Evolutionary conservation across 53 echinoderm and acorn worm species (phyloP).

Genomic region (Holothuria leucospilota): DNA sequence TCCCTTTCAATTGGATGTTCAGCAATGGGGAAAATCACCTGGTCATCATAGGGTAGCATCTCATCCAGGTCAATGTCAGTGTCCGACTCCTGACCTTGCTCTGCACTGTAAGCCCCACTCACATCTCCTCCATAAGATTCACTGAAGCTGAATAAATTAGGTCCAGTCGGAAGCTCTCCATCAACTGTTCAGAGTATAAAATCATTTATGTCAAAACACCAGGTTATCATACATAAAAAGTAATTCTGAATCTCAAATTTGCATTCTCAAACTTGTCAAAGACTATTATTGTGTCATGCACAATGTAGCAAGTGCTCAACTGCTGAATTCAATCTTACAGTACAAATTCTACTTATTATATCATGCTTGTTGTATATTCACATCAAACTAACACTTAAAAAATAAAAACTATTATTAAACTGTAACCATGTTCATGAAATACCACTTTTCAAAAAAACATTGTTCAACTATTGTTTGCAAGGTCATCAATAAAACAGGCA

Average conservation of each 20-base stretch:
- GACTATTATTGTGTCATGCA: background rate
- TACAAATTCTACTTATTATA: too few species aligned
- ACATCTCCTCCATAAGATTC: slow-evolving; percentile 99
- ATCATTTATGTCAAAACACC: too few species aligned
- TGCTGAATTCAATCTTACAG: too few species aligned
- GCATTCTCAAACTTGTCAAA: background rate
- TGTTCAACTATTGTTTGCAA: too few species aligned
- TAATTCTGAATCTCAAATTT: background rate
- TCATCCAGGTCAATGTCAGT: slow-evolving; percentile 96
- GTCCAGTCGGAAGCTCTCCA: slow-evolving; percentile 55
- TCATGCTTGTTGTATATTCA: too few species aligned
- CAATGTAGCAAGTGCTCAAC: background rate
- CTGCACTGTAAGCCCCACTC: slow-evolving; percentile 95
- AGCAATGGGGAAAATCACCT: slow-evolving; percentile 65
- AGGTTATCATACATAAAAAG: background rate
- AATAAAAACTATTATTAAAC: too few species aligned
- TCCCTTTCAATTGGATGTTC: slow-evolving; percentile 64
- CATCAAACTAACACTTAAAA: too few species aligned
- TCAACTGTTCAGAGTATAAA: slow-evolving; percentile 57
- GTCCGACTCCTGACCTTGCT: slow-evolving; percentile 89
- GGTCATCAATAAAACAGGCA: too few species aligned
- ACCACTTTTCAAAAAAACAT: too few species aligned
- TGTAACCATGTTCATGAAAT: too few species aligned
- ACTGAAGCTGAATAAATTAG: slow-evolving; percentile 87
- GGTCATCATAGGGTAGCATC: slow-evolving; percentile 91